Evolutionary conservation across 2,113 vertebrate species (phyloP).

Genomic region (Pachyramphus minor): DNA sequence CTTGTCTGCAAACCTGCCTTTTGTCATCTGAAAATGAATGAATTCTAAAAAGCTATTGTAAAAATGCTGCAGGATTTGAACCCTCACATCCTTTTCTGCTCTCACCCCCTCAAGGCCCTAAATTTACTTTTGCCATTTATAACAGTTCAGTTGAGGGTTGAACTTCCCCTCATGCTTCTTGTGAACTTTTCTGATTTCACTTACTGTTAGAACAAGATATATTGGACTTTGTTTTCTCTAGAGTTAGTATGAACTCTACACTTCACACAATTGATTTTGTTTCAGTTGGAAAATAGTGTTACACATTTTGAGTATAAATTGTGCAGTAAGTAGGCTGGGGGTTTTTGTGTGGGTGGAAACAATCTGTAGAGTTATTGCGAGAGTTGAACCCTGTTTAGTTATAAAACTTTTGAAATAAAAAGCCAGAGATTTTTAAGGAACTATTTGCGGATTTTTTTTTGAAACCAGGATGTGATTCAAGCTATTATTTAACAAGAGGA

Average conservation of each 20-base stretch:
- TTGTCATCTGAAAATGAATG: conserved; percentile 6
- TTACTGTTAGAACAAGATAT: background rate
- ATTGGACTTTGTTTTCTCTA: conserved; percentile 6
- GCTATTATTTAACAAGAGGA: conserved; percentile 21
- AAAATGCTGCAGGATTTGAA: conserved; percentile 31
- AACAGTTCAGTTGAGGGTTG: conserved; percentile 27
- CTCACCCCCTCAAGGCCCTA: background rate
- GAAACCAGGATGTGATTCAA: conserved; percentile 49
- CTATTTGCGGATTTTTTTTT: background rate
- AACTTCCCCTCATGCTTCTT: conserved; percentile 5
- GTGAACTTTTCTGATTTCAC: conserved; percentile 12
- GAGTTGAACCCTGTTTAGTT: conserved; percentile 18
- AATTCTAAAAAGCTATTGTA: conserved; percentile 1
- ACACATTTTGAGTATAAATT: background rate
- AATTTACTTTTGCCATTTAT: conserved; percentile 42
- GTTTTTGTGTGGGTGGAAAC: conserved; percentile 29
- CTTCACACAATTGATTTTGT: conserved; percentile 24
- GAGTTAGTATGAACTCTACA: conserved; percentile 8
- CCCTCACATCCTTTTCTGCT: background rate
- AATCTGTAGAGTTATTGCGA: conserved; percentile 22
- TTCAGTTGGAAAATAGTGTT: background rate
- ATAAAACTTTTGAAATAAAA: conserved; percentile 41
- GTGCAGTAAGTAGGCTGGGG: background rate
- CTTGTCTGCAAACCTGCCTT: background rate
- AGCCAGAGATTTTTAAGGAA: background rate